phyloP scores from a whole-genome alignment of 2,113 vertebrate genomes.

The Nannospalax galili region DNA sequence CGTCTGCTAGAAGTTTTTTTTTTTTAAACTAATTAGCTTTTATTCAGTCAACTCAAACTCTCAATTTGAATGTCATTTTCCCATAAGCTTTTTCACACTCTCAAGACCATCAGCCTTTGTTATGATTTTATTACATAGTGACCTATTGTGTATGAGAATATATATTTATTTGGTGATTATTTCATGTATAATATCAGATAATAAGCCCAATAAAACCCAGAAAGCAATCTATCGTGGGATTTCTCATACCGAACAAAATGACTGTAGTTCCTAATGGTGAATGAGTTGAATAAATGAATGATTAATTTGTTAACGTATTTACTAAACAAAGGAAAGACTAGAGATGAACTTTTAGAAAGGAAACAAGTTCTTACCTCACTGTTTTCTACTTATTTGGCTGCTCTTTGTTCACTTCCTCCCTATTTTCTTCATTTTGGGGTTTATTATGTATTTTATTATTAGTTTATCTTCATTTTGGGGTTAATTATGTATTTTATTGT shows the following conservation, averaged over 20 bases:
- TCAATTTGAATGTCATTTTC: background rate
- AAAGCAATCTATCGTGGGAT: background rate
- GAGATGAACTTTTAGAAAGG: background rate
- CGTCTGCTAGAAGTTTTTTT: background rate
- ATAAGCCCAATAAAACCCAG: background rate
- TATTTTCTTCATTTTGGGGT: background rate
- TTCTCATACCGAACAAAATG: background rate
- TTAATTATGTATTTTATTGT: background rate
- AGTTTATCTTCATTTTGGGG: background rate
- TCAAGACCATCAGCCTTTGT: background rate
- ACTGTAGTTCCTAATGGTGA: background rate
- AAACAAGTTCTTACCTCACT: background rate
- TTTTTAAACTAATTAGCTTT: slow-evolving; percentile 8
- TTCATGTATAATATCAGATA: background rate
- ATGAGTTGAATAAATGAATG: background rate
- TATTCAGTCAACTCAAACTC: background rate
- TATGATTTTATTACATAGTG: background rate
- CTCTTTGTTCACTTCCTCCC: background rate
- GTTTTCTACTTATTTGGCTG: background rate
- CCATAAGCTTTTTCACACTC: background rate
- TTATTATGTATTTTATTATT: background rate
- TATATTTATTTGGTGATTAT: slow-evolving; percentile 12
- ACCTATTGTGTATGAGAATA: background rate
- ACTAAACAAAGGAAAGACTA: background rate
- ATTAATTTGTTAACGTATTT: background rate